Evolutionary conservation across 2,113 vertebrate genomes (phyloP).

Genomic region (Genyomyrus donnyi): DNA sequence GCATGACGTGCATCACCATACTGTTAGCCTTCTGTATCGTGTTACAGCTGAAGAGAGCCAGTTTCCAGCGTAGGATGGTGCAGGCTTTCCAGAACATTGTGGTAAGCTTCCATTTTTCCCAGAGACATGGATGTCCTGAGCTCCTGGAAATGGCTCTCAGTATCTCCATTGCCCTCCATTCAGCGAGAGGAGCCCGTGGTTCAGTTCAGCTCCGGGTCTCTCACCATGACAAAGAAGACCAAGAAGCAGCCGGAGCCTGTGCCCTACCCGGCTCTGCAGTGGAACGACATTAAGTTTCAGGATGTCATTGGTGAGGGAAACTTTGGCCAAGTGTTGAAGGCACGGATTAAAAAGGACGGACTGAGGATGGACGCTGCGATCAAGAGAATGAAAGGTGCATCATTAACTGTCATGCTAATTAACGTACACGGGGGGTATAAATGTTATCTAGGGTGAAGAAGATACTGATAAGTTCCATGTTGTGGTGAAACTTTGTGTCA

Average conservation of each 20-base stretch:
- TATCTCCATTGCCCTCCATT: constrained; percentile 26
- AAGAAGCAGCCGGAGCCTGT: constrained; percentile 68
- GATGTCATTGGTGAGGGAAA: constrained; percentile 85
- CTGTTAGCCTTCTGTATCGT: constrained; percentile 78
- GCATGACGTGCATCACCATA: constrained; percentile 81
- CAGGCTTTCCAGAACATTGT: constrained; percentile 76
- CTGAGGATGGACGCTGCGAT: constrained; percentile 81
- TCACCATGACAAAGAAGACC: constrained; percentile 69
- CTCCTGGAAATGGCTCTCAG: not conserved
- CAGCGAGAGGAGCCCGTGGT: constrained; percentile 82
- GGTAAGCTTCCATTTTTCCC: constrained; percentile 38
- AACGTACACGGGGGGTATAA: not conserved
- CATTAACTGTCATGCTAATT: not conserved
- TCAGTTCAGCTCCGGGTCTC: constrained; percentile 76
- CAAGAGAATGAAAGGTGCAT: constrained; percentile 80
- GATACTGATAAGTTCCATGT: not conserved
- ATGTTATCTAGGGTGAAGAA: not conserved
- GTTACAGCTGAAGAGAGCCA: constrained; percentile 71
- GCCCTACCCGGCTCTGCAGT: constrained; percentile 77
- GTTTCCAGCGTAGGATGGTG: constrained; percentile 75
- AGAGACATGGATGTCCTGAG: not conserved
- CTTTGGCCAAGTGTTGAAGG: constrained; percentile 82
- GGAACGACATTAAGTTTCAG: constrained; percentile 87
- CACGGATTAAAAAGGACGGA: constrained; percentile 82
- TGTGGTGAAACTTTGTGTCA: not conserved